Base-by-base conservation (phyloP, 2,888 invertebrate genomes). In the Didymodactylos carnosus region DNA sequence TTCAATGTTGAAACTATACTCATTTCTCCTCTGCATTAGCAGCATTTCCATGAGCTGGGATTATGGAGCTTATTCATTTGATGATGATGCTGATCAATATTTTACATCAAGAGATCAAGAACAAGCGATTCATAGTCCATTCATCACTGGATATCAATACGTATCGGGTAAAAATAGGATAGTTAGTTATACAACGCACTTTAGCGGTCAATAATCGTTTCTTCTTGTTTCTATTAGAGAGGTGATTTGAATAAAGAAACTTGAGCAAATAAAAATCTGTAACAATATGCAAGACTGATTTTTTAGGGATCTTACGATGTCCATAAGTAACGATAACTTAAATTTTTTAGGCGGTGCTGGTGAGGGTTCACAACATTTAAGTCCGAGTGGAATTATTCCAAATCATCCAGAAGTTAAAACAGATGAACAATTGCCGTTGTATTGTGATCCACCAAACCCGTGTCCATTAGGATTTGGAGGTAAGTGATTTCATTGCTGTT, bases 391-490 rank as follows among this genome's bases (percentile, higher is more conserved):
- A 10, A 77, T 76, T n/a, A 76, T 80, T 86, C 87, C 8, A 71
- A 88, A 88, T 78, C 75, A 75, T 73, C 88, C 88, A 77, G 89
- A 91, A 83, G 88, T 92, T 70, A 95, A 95, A 84, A 88, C 91
- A 7, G 95, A 97, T 80, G 90, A 91, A 14, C 89, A 90, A 19
- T 86, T 98, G 75, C 97, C 98, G 0, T 94, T 97, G 25, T 98
- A 98, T 84, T 98, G 98, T 83, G 94, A 94, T 83, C 98, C 98
- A 1, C 97, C 97, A 3, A 98, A 98, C 84, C 98, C 98, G 0
- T 98, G 98, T 81, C 98, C 97, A 3, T 88, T 91, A 75, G 97
- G 94, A 77, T 94, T 51, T 39, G 27, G 29, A 43, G 71, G 74
- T 62, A 62, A 35, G 35, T n/a, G n/a, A n/a, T n/a, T n/a, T n/a